A percentile compares a stretch with the other conserved stretches of the same genome.
phyloP scores from a whole-genome alignment of 2,113 vertebrate genomes.

The Carassius gibelio region DNA sequence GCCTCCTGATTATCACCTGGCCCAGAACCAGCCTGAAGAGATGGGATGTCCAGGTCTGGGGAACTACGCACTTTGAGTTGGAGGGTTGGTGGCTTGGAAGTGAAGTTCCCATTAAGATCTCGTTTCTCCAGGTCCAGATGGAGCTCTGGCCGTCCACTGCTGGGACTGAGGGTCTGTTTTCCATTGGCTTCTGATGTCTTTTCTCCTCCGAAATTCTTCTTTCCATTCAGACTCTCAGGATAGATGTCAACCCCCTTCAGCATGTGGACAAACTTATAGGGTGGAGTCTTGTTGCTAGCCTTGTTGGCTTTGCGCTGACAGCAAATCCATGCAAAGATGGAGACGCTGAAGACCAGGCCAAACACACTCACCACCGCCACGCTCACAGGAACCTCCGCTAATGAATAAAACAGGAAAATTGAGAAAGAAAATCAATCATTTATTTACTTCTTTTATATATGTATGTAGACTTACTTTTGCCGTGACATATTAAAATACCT shows the following conservation, averaged over 20 bases:
- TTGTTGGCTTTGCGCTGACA: constrained; percentile 95
- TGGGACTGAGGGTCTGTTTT: constrained; percentile 74
- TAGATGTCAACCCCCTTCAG: constrained; percentile 98
- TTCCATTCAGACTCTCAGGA: constrained; percentile 90
- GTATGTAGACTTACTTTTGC: neutral
- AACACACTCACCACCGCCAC: constrained; percentile 94
- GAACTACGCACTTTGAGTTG: constrained; percentile 82
- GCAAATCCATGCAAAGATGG: constrained; percentile 97
- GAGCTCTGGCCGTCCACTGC: constrained; percentile 76
- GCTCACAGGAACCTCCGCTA: constrained; percentile 89
- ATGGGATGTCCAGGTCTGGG: constrained; percentile 81
- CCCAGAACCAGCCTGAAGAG: constrained; percentile 79
- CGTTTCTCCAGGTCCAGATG: constrained; percentile 93
- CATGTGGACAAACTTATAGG: constrained; percentile 98
- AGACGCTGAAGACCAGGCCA: constrained; percentile 92
- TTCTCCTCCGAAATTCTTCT: constrained; percentile 89
- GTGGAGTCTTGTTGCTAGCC: constrained; percentile 89
- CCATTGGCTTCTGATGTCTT: constrained; percentile 68
- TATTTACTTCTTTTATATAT: neutral
- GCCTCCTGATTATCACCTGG: constrained; percentile 76
- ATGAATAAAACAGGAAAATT: neutral
- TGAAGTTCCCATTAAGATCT: constrained; percentile 96
- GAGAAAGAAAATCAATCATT: neutral
- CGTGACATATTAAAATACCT: no score
- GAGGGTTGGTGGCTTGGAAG: constrained; percentile 75